Percentiles rank a stretch among this genome's conserved stretches.
Conservation (phyloP, 2,888 invertebrate species). For the Anorthoa munda region DNA sequence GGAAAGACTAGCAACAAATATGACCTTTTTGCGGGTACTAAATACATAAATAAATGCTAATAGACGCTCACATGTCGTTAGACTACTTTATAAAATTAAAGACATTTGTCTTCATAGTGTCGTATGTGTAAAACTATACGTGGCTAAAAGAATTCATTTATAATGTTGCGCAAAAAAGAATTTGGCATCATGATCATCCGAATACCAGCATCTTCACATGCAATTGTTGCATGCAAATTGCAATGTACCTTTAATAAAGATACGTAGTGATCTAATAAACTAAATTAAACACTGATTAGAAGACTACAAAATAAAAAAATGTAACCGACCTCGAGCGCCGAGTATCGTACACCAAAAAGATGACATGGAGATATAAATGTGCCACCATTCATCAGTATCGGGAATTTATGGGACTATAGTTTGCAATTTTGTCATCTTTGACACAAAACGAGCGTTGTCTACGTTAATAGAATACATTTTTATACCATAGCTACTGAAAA, state of each 20-base stretch:
- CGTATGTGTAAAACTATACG: conserved; percentile 1
- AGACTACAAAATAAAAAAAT: conserved; percentile 17
- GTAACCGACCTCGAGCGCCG: conserved; percentile 2
- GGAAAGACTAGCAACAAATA: conserved; percentile 49
- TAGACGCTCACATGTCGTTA: conserved; percentile 29
- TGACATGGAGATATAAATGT: conserved; percentile 26
- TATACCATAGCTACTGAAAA: conserved; percentile 1
- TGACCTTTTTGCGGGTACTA: conserved; percentile 56
- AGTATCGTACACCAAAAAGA: conserved; percentile 28
- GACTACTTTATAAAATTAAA: conserved; percentile 15
- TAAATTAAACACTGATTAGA: conserved; percentile 26
- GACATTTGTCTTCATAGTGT: conserved; percentile 14
- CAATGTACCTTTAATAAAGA: not conserved
- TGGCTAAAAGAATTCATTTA: conserved; percentile 10
- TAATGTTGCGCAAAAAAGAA: conserved; percentile 11
- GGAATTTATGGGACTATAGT: conserved; percentile 15
- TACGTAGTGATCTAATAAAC: not conserved
- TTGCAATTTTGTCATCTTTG: conserved; percentile 38
- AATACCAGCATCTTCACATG: conserved; percentile 24
- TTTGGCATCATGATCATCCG: conserved; percentile 40
- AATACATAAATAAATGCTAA: conserved; percentile 55
- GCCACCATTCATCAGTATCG: conserved; percentile 27
- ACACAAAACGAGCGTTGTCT: conserved; percentile 15
- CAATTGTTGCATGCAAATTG: conserved; percentile 35
- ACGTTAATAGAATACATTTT: conserved; percentile 29